Percentiles rank a stretch among this genome's conserved stretches.
phyloP scores from a whole-genome alignment of 1,140 invertebrate species.

The Drosophila burlai region DNA sequence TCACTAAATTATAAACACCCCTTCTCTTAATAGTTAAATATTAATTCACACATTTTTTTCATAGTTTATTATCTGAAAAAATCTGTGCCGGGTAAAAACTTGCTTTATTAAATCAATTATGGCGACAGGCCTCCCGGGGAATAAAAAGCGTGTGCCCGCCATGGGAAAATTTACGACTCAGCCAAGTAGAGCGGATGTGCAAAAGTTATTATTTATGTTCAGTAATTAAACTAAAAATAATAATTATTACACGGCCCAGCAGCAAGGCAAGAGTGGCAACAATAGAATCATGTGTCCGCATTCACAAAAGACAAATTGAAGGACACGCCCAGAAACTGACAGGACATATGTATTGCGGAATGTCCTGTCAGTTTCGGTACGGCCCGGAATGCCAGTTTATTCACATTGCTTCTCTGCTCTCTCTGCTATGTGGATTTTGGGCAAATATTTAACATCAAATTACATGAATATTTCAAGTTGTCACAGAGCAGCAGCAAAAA shows the following conservation, averaged over 20 bases:
- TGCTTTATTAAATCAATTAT: slow-evolving; percentile 15
- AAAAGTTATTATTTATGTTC: slow-evolving; percentile 14
- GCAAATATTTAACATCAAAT: slow-evolving; percentile 22
- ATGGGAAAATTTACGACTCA: neutral
- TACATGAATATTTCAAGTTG: slow-evolving; percentile 21
- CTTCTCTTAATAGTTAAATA: neutral
- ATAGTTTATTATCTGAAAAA: neutral
- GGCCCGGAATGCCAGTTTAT: slow-evolving; percentile 1
- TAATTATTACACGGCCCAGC: slow-evolving; percentile 7
- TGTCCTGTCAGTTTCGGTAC: slow-evolving; percentile 6
- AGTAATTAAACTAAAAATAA: slow-evolving; percentile 18
- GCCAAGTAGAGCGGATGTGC: slow-evolving; percentile 1
- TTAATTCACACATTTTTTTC: neutral
- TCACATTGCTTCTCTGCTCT: slow-evolving; percentile 1
- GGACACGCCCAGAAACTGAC: slow-evolving; percentile 9
- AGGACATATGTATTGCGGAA: slow-evolving; percentile 18
- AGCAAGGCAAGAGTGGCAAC: neutral
- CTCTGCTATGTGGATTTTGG: neutral
- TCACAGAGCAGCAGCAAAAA: neutral
- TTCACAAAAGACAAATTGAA: slow-evolving; percentile 15
- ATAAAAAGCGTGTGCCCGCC: neutral
- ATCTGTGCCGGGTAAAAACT: neutral
- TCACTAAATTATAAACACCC: neutral
- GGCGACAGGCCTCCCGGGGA: neutral
- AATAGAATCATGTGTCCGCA: slow-evolving; percentile 11